phyloP scores from a whole-genome alignment of 2,888 invertebrate species.

The Isotomurus palustris region DNA sequence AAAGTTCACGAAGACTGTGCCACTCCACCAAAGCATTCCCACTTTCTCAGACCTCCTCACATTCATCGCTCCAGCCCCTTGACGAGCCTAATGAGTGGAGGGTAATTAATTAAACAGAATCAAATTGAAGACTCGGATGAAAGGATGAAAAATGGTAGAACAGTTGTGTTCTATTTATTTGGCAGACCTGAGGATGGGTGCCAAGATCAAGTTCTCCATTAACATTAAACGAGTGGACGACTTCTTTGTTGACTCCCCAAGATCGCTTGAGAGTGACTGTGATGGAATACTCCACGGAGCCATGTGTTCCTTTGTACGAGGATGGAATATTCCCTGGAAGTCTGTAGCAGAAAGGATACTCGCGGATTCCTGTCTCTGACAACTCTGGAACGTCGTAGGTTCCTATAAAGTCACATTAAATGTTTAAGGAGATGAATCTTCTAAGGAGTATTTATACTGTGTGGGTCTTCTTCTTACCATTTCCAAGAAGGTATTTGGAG shows the following conservation, averaged over 20 bases:
- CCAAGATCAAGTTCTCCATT: slow-evolving; percentile 22
- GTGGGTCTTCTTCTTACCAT: too few relatives aligned
- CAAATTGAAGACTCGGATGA: too few relatives aligned
- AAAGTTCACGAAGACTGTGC: slow-evolving; percentile 23
- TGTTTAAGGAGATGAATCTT: neutral
- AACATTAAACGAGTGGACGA: slow-evolving; percentile 17
- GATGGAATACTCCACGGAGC: slow-evolving; percentile 23
- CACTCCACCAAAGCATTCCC: slow-evolving; percentile 30
- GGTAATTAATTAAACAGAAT: too few relatives aligned
- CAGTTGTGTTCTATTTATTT: too few relatives aligned
- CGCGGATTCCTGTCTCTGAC: slow-evolving; percentile 15
- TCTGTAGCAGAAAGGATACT: slow-evolving; percentile 24
- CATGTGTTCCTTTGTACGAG: slow-evolving; percentile 31
- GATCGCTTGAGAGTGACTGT: slow-evolving; percentile 23
- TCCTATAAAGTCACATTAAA: slow-evolving; percentile 1
- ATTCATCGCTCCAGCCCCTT: too few relatives aligned
- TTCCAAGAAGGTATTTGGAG: slow-evolving; percentile 22
- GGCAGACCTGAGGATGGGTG: slow-evolving; percentile 16
- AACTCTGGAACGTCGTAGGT: slow-evolving; percentile 17
- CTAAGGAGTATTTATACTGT: neutral
- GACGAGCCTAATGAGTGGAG: too few relatives aligned
- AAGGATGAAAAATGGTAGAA: too few relatives aligned
- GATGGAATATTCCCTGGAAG: slow-evolving; percentile 25
- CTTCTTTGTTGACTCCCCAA: slow-evolving; percentile 25
- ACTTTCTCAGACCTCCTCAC: slow-evolving; percentile 17